Evolutionary conservation across 37 sponge, comb jelly and placozoan species (phyloP).

Genomic region (Amphimedon queenslandica): DNA sequence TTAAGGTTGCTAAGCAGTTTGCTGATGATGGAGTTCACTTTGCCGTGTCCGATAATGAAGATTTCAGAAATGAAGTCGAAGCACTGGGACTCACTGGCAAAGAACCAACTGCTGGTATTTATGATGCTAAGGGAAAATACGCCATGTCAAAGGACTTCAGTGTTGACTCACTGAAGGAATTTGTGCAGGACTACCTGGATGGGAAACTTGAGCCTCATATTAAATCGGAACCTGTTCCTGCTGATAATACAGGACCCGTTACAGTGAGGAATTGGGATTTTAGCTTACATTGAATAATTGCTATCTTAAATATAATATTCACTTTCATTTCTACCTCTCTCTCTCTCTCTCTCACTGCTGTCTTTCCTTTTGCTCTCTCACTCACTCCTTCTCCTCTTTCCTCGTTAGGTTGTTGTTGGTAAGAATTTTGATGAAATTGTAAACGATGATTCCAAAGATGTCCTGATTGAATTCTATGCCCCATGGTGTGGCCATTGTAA

Average conservation of each 20-base stretch:
- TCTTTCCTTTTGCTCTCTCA: not conserved
- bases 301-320: no score
- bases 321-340: no score
- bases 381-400: not conserved
- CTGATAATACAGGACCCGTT: conserved; percentile 76
- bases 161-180: conserved; percentile 61
- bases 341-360: no score
- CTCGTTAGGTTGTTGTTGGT: conserved; percentile 74
- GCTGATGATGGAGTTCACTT: conserved; percentile 44
- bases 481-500: conserved; percentile 98
- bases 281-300: no score
- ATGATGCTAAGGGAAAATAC: conserved; percentile 70
- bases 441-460: conserved; percentile 77
- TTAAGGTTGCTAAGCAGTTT: conserved; percentile 90
- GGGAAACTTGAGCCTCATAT: conserved; percentile 74
- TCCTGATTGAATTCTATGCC: conserved; percentile 91
- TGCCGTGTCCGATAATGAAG: conserved; percentile 61
- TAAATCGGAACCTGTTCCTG: conserved; percentile 87
- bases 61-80: conserved; percentile 35
- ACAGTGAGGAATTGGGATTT: no score
- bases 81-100: conserved; percentile 43
- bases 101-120: conserved; percentile 46
- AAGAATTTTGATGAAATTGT: conserved; percentile 87
- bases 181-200: conserved; percentile 59
- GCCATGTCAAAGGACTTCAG: conserved; percentile 71